Percentiles rank a stretch among this genome's conserved stretches.
Evolutionary conservation across 2,888 invertebrate species (phyloP).

Genomic region (Athalia circularis): DNA sequence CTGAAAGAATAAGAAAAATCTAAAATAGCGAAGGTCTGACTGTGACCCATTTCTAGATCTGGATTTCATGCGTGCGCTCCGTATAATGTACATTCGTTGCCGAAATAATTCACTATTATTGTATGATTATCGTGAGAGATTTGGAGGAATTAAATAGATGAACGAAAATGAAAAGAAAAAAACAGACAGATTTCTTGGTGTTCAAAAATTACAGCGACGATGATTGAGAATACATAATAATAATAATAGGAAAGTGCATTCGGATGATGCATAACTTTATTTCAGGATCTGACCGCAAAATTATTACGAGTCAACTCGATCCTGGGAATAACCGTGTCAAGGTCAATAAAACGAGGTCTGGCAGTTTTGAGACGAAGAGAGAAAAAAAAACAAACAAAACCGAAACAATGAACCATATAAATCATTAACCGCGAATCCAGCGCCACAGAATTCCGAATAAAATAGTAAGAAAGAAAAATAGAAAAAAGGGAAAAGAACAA

Average conservation of each 20-base stretch:
- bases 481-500: neutral
- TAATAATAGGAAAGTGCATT: neutral
- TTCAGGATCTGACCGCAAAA: conserved; percentile 37
- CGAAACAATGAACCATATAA: neutral
- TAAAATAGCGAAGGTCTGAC: conserved; percentile 37
- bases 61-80: neutral
- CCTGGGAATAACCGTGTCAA: conserved; percentile 2
- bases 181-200: no score
- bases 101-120: neutral
- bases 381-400: neutral
- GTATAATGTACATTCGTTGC: neutral
- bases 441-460: neutral
- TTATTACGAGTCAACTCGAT: neutral
- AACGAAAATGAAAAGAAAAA: no score
- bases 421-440: no score
- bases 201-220: no score
- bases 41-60: conserved; percentile 5
- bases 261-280: conserved; percentile 27
- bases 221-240: no score
- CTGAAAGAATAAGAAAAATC: no score
- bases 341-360: conserved; percentile 22
- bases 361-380: neutral
- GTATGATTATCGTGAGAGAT: no score
- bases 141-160: no score
- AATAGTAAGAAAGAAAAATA: neutral